Percentiles rank a stretch among this genome's conserved stretches.
phyloP scores from a whole-genome alignment of 1,140 invertebrate genomes.

The Drosophila arizonae region DNA sequence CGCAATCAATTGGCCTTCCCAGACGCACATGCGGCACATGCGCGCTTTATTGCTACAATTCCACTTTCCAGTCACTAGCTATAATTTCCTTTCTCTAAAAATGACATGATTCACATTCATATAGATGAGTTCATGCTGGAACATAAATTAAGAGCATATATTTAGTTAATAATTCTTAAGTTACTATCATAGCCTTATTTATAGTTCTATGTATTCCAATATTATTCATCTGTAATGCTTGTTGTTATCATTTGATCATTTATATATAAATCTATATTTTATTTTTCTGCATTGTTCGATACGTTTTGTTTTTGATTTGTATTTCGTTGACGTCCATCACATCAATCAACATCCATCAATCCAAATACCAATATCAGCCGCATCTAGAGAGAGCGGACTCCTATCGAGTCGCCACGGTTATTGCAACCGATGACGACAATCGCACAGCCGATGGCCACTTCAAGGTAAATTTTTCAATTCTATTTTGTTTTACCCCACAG shows the following conservation, averaged over 20 bases:
- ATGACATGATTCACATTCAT: conserved; percentile 26
- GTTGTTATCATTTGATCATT: conserved; percentile 20
- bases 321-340: conserved; percentile 54
- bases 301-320: conserved; percentile 68
- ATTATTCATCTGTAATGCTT: conserved; percentile 35
- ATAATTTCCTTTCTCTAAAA: background rate
- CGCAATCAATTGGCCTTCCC: conserved; percentile 44
- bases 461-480: conserved; percentile 87
- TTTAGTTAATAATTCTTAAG: conserved; percentile 3
- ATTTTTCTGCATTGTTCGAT: conserved; percentile 38
- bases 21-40: conserved; percentile 42
- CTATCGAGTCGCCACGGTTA: conserved; percentile 95
- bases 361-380: conserved; percentile 46
- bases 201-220: background rate
- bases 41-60: conserved; percentile 18
- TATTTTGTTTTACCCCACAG: background rate
- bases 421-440: conserved; percentile 95
- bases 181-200: background rate
- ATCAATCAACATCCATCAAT: conserved; percentile 70
- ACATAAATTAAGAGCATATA: background rate
- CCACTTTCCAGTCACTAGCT: conserved; percentile 19
- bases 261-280: conserved; percentile 10
- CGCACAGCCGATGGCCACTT: conserved; percentile 95
- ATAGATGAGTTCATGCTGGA: background rate
- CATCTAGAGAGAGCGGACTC: conserved; percentile 96